Percentiles rank a stretch among this genome's conserved stretches.
Evolutionary conservation across 2,797 vertebrate species (phyloP).

Genomic region (Mionectes olivaceus): DNA sequence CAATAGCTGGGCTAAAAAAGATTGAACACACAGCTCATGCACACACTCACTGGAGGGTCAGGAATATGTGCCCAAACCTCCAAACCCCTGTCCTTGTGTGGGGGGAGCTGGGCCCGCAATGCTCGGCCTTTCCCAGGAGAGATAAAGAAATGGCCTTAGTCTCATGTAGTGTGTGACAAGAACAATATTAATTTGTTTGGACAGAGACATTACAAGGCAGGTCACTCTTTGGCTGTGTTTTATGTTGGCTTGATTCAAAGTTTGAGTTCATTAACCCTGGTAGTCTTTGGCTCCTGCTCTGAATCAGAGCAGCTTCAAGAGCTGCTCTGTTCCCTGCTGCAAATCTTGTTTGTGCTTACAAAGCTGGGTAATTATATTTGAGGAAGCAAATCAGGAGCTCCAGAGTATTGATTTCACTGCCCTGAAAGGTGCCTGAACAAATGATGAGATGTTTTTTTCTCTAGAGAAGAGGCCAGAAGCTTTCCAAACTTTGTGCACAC

Average conservation of each 20-base stretch:
- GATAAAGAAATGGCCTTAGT: not conserved
- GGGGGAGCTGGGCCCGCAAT: not conserved
- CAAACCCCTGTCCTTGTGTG: rapidly evolving
- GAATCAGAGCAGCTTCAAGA: not conserved
- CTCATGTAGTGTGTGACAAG: not conserved
- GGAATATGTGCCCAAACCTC: not conserved
- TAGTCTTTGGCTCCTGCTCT: not conserved
- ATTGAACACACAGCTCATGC: constrained; percentile 12
- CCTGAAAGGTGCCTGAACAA: not conserved
- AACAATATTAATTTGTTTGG: not conserved
- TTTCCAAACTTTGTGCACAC: not conserved
- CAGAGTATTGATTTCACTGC: not conserved
- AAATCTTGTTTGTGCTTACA: not conserved
- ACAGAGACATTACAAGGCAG: not conserved
- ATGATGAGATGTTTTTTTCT: not conserved
- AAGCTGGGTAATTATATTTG: not conserved
- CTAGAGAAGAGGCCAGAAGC: not conserved
- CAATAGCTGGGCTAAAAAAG: constrained; percentile 50
- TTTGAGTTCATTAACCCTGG: not conserved
- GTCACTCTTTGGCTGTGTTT: not conserved
- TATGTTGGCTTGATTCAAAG: not conserved
- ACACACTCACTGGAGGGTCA: not conserved
- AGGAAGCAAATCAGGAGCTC: not conserved
- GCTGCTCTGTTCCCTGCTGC: not conserved
- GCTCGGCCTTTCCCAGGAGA: not conserved